phyloP scores from a whole-genome alignment of 2,888 invertebrate genomes.

The Meganola albula region DNA sequence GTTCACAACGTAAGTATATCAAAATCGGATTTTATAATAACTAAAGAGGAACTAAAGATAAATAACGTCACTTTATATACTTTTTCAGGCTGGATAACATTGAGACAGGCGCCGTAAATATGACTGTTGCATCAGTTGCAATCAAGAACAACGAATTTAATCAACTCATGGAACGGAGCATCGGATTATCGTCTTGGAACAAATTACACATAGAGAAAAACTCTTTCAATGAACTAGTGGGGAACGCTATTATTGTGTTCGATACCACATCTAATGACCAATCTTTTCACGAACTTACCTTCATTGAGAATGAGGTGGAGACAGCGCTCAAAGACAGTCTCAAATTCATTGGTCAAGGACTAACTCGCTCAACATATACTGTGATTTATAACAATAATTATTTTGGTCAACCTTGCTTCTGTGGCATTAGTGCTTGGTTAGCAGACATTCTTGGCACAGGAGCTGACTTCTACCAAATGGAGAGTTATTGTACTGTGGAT shows the following conservation, averaged over 20 bases:
- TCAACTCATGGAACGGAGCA: conserved; percentile 75
- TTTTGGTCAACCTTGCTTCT: conserved; percentile 80
- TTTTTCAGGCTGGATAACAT: conserved; percentile 79
- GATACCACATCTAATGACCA: conserved; percentile 74
- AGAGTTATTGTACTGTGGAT: conserved; percentile 81
- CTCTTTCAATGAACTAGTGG: conserved; percentile 77
- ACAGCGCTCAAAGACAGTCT: conserved; percentile 69
- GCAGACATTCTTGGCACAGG: conserved; percentile 57
- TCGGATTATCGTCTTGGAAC: conserved; percentile 82
- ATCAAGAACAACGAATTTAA: conserved; percentile 80
- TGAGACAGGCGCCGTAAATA: conserved; percentile 80
- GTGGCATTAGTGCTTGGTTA: conserved; percentile 79
- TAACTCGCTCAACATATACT: conserved; percentile 52
- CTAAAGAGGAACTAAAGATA: no score
- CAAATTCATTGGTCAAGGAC: conserved; percentile 77
- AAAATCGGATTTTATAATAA: no score
- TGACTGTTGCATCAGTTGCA: conserved; percentile 78
- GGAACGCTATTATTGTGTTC: conserved; percentile 72
- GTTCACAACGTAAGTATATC: conserved; percentile 78
- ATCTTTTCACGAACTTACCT: conserved; percentile 77
- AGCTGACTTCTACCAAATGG: conserved; percentile 56
- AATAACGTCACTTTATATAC: not conserved
- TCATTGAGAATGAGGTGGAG: conserved; percentile 66
- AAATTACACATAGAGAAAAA: conserved; percentile 80
- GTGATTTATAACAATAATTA: conserved; percentile 78